phyloP scores from a whole-genome alignment of 30 jellyfish, hydroid and myxozoan genomes.

The Nemopilema nomurai region DNA sequence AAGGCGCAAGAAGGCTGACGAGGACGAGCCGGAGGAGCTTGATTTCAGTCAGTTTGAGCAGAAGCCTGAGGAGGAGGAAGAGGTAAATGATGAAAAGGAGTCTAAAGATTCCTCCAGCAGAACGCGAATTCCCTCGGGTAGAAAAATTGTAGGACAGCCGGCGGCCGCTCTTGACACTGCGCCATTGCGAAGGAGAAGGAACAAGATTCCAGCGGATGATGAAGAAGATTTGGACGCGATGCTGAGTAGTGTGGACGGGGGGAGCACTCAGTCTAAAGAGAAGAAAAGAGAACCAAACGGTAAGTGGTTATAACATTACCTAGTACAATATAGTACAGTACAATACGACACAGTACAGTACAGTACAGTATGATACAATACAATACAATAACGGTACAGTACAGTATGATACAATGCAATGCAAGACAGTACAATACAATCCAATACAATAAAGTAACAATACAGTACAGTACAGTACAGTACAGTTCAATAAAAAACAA shows the following conservation, averaged over 20 bases:
- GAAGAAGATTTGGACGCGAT: constrained; percentile 58
- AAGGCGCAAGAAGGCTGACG: constrained; percentile 19
- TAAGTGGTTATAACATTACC: neutral
- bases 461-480: no score
- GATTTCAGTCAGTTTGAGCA: constrained; percentile 33
- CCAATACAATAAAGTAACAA: no score
- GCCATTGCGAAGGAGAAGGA: constrained; percentile 40
- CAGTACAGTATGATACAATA: constrained; percentile 1
- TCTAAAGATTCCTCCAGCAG: neutral
- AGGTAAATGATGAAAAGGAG: constrained; percentile 34
- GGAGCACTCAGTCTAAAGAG: constrained; percentile 10
- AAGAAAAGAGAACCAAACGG: neutral
- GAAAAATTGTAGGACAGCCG: constrained; percentile 6
- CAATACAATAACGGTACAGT: neutral
- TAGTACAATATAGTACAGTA: neutral
- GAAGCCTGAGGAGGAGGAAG: constrained; percentile 4
- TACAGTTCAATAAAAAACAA: no score
- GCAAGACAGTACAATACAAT: no score
- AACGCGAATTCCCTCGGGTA: constrained; percentile 32
- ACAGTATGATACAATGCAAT: neutral
- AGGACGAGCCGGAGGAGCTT: constrained; percentile 31
- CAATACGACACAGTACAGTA: constrained; percentile 1
- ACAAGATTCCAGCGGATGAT: constrained; percentile 27
- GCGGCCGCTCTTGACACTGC: constrained; percentile 22
- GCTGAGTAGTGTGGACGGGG: constrained; percentile 40